phyloP scores from a whole-genome alignment of 2,888 invertebrate species.

The Clunio marinus region DNA sequence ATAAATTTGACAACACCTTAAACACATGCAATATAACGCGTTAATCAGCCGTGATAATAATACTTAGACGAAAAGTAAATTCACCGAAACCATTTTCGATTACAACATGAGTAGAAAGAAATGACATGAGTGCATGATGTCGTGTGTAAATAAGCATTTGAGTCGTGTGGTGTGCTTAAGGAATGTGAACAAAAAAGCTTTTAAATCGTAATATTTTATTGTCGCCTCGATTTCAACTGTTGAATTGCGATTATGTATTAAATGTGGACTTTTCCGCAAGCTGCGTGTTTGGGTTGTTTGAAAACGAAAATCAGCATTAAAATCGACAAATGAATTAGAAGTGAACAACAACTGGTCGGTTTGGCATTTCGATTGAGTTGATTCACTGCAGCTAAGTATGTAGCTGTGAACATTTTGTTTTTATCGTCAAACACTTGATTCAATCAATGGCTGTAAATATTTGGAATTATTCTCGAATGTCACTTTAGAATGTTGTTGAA shows the following conservation, averaged over 20 bases:
- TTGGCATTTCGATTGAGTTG: too few species aligned
- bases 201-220: neutral
- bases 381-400: too few species aligned
- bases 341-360: too few species aligned
- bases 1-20: neutral
- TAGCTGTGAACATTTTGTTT: too few species aligned
- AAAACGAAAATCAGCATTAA: too few species aligned
- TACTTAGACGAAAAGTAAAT: neutral
- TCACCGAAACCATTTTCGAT: neutral
- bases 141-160: neutral
- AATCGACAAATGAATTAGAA: too few species aligned
- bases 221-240: constrained; percentile 10
- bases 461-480: too few species aligned
- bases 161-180: neutral
- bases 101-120: neutral
- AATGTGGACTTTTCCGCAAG: neutral
- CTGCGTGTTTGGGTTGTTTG: neutral
- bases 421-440: too few species aligned
- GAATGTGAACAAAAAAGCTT: too few species aligned
- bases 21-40: neutral
- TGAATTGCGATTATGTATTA: constrained; percentile 4
- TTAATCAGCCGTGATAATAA: neutral
- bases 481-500: too few species aligned
- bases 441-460: too few species aligned
- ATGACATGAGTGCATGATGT: too few species aligned